Percentiles rank a stretch among this genome's conserved stretches.
These are phyloP conservation scores for Turdus rufiventris DNA, from an alignment of 2,113 vertebrate genomes.

Conservation along the genomic window DNA sequence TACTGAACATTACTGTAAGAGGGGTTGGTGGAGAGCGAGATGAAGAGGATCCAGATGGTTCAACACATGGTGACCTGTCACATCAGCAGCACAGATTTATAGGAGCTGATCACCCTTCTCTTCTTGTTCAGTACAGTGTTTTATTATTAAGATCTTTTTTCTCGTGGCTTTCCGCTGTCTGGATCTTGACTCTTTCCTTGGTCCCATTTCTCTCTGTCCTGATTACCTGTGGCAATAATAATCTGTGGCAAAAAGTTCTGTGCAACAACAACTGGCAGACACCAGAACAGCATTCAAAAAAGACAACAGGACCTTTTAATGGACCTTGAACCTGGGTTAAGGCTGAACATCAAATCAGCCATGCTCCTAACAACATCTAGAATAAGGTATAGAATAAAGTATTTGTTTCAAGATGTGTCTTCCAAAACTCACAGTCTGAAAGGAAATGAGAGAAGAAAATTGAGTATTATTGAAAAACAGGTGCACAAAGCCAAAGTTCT, in stretches of 20 bases:
- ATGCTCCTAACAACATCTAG: neutral
- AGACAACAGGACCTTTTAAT: neutral
- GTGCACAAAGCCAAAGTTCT: neutral
- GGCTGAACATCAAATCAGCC: neutral
- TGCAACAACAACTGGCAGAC: neutral
- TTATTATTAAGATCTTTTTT: slow-evolving; percentile 17
- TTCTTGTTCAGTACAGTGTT: neutral
- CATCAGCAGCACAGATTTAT: slow-evolving; percentile 34
- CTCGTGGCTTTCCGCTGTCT: neutral
- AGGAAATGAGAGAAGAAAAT: neutral
- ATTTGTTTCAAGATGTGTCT: neutral
- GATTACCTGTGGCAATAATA: neutral
- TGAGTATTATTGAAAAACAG: neutral
- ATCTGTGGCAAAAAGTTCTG: neutral
- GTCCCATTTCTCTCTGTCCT: neutral
- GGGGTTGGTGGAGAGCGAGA: neutral
- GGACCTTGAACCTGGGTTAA: neutral
- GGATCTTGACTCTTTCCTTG: neutral
- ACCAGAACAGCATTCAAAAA: neutral
- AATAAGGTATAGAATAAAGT: neutral
- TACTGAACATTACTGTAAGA: neutral
- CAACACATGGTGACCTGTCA: slow-evolving; percentile 52
- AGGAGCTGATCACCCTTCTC: neutral
- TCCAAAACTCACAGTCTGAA: neutral
- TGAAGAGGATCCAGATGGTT: slow-evolving; percentile 42